Conservation (phyloP, 2,113 vertebrate species). For the Capreolus pygargus region DNA sequence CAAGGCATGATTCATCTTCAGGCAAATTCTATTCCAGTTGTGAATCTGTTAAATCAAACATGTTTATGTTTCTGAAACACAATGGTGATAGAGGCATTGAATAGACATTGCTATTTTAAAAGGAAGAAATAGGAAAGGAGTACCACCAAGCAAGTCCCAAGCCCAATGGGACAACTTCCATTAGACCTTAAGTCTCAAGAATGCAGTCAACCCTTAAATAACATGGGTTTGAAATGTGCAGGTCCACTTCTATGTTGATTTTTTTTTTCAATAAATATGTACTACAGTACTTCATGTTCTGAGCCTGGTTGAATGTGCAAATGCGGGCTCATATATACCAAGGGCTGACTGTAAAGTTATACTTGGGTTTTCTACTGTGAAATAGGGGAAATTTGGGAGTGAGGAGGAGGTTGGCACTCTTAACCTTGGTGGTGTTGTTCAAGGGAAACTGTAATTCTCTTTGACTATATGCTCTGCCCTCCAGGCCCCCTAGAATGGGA, state of each 20-base stretch:
- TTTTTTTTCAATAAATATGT: not conserved
- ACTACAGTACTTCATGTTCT: not conserved
- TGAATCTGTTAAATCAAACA: not conserved
- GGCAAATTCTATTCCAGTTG: not conserved
- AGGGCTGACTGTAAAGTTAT: not conserved
- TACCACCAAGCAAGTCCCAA: not conserved
- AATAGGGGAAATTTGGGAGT: not conserved
- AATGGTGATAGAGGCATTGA: not conserved
- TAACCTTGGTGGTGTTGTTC: not conserved
- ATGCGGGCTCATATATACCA: not conserved
- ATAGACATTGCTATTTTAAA: not conserved
- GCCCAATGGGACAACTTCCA: not conserved
- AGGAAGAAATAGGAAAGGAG: not conserved
- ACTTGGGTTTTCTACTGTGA: not conserved
- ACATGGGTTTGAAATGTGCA: not conserved
- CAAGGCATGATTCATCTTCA: not conserved
- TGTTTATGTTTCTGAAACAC: not conserved
- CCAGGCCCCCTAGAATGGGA: not conserved
- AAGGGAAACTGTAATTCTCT: not conserved
- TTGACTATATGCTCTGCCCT: not conserved
- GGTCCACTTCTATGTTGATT: not conserved
- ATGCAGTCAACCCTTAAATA: not conserved
- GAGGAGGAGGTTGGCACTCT: not conserved
- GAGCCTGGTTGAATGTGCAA: not conserved
- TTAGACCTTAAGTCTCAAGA: not conserved